Base-by-base conservation (phyloP, 1,140 invertebrate genomes). In the Lepidostoma basale region DNA sequence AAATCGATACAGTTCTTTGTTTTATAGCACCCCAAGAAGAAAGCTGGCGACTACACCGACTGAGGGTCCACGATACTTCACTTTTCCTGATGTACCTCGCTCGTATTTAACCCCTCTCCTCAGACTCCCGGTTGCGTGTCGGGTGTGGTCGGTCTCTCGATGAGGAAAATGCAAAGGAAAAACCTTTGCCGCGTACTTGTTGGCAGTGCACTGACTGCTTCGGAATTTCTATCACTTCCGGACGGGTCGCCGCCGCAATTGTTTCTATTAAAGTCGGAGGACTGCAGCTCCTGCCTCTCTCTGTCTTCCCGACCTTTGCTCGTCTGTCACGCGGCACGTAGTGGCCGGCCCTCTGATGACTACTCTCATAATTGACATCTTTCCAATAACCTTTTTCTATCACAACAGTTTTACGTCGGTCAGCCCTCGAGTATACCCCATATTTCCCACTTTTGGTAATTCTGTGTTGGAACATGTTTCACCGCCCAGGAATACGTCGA, bases 191-290 rank as follows among this genome's bases (percentile, higher is more conserved):
- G 8, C n/a, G 45, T 23, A 49, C 25, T 23, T 47, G 10, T 23
- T 23, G 20, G 18, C 18, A 22, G 45, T 49, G 23, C 45, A 25
- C 18, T 25, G 45, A 49, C 45, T 49, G n/a, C 45, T 12, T 1
- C n/a, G 22, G 45, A 49, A 49, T 49, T 25, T 23, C 22, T 23
- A 18, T 18, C 45, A 49, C 45, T 49, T 49, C 45, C 45, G 45
- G 45, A 49, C 45, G 18, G 45, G n/a, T n/a, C n/a, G n/a, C 18
- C 45, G 12, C 10, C 18, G n/a, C 18, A 26, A 49, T 49, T 23
- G 45, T 23, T 49, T 8, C 10, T 23, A 49, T 18, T 23, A 23
- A 49, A 8, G 18, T 49, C 18, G 18, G 45, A 3, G 25, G 45
- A 12, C 10, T 9, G 1, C 5, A 36, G 2, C 9, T n/a, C 14